These are phyloP conservation scores for Pteropus alecto DNA, from an alignment of 2,113 vertebrate species.

Conservation along the genomic window DNA sequence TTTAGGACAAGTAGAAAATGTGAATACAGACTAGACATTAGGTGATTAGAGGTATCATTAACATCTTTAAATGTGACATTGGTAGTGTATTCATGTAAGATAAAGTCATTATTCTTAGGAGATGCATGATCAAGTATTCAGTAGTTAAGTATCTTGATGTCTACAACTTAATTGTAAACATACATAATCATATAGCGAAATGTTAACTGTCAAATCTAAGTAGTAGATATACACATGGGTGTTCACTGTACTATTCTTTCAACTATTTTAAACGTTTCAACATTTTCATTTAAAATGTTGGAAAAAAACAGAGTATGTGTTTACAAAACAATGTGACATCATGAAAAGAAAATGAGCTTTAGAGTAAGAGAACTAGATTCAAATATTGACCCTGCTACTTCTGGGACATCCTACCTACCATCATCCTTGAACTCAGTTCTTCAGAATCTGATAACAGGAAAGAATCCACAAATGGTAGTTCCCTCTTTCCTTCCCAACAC, in stretches of 20 bases:
- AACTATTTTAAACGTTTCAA: neutral
- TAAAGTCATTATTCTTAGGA: neutral
- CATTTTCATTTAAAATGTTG: neutral
- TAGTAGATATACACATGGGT: neutral
- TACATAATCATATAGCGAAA: neutral
- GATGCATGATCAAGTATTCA: neutral
- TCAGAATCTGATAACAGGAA: neutral
- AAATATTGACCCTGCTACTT: neutral
- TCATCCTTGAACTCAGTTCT: neutral
- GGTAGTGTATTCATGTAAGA: neutral
- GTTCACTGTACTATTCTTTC: neutral
- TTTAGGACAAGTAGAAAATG: neutral
- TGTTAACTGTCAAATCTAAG: neutral
- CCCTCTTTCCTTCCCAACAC: neutral
- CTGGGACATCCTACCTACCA: fast-evolving
- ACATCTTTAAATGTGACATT: neutral
- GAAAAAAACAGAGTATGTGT: neutral
- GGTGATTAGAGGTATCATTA: neutral
- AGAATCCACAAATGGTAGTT: neutral
- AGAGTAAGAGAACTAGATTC: neutral
- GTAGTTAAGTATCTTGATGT: neutral
- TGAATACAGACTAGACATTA: neutral
- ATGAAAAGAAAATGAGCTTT: neutral
- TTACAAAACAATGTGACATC: neutral
- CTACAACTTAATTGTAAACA: neutral